Conservation (phyloP, 2,888 invertebrate species). For the Nebria salina region DNA sequence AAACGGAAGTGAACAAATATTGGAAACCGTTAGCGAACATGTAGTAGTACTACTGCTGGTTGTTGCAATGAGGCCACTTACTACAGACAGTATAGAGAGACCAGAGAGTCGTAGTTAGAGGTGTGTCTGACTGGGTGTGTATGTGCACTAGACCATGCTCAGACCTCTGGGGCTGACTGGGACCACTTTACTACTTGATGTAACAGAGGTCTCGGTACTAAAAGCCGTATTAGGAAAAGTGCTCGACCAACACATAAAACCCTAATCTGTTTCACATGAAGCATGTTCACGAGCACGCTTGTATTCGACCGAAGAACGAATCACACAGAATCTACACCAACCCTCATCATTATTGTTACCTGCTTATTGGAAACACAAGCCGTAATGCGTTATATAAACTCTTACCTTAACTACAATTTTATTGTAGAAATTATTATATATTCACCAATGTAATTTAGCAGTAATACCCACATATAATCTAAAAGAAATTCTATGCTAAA, state of each 20-base stretch:
- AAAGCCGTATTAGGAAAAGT: slow-evolving; percentile 52
- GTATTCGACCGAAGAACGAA: not conserved
- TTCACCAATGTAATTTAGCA: not conserved
- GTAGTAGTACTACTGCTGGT: not conserved
- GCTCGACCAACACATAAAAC: slow-evolving; percentile 52
- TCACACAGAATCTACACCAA: not conserved
- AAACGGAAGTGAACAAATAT: slow-evolving; percentile 33
- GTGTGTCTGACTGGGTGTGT: slow-evolving; percentile 9
- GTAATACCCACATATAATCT: too few relatives aligned
- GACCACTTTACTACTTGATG: slow-evolving; percentile 20
- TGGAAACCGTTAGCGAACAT: slow-evolving; percentile 27
- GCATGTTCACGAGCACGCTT: slow-evolving; percentile 9
- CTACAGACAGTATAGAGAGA: slow-evolving; percentile 7
- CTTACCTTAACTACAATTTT: not conserved
- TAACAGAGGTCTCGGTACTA: slow-evolving; percentile 49
- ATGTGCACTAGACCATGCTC: slow-evolving; percentile 8
- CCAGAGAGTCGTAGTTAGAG: not conserved
- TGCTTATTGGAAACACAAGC: slow-evolving; percentile 3
- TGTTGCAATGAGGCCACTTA: slow-evolving; percentile 23
- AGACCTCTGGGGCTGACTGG: not conserved
- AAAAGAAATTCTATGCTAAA: too few relatives aligned
- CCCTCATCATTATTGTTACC: not conserved
- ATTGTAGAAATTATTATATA: not conserved
- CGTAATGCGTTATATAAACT: not conserved
- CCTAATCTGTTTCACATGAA: slow-evolving; percentile 52